These are phyloP conservation scores for Chelon labrosus DNA, from an alignment of 2,797 vertebrate genomes.

Conservation along the genomic window DNA sequence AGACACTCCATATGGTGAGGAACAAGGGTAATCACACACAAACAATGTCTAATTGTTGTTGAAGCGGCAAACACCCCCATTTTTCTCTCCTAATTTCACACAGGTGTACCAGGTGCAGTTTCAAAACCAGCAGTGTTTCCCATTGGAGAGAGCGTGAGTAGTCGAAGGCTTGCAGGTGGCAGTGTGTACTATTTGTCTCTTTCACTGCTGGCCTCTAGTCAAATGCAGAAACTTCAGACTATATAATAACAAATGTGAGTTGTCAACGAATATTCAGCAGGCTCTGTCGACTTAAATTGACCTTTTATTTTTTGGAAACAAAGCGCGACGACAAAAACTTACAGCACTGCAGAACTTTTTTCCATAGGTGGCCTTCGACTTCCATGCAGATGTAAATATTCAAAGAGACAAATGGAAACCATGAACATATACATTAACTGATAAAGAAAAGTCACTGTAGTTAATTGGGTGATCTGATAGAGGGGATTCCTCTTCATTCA, in stretches of 20 bases:
- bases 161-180: conserved; percentile 37
- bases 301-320: not conserved
- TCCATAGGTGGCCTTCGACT: not conserved
- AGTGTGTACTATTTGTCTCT: conserved; percentile 25
- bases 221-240: no score
- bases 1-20: conserved; percentile 39
- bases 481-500: conserved; percentile 34
- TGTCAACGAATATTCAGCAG: not conserved
- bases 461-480: conserved; percentile 42
- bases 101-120: conserved; percentile 57
- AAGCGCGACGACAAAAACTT: conserved; percentile 5
- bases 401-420: conserved; percentile 18
- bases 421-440: conserved; percentile 24
- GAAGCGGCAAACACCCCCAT: conserved; percentile 47
- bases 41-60: conserved; percentile 32
- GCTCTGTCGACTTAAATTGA: not conserved
- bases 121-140: conserved; percentile 46
- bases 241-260: not conserved
- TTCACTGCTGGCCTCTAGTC: not conserved
- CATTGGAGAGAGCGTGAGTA: conserved; percentile 22
- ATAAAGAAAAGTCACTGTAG: conserved; percentile 25
- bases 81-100: conserved; percentile 64
- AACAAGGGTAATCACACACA: conserved; percentile 54
- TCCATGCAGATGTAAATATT: conserved; percentile 13
- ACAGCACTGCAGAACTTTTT: conserved; percentile 8